phyloP scores from a whole-genome alignment of 2,888 invertebrate genomes.

The Acutogordius australiensis region DNA sequence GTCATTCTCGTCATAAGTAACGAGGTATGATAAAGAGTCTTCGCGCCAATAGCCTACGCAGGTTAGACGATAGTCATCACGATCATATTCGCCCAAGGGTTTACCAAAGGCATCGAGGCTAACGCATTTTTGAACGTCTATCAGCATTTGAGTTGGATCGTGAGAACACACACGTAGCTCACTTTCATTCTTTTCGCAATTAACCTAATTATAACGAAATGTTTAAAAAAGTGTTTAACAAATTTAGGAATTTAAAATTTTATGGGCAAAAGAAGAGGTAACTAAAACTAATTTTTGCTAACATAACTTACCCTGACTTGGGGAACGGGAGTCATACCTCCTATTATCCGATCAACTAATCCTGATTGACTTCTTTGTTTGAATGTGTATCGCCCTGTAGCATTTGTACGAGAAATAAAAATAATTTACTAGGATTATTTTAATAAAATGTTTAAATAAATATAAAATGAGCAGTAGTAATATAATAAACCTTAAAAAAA shows the following conservation, averaged over 20 bases:
- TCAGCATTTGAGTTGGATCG: conserved; percentile 65
- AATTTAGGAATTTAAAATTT: background rate
- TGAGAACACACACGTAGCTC: conserved; percentile 80
- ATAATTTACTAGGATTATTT: too few species aligned
- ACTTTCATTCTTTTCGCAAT: conserved; percentile 67
- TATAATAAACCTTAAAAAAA: too few species aligned
- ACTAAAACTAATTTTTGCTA: background rate
- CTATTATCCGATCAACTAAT: conserved; percentile 70
- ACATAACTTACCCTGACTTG: conserved; percentile 31
- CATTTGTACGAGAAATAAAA: too few species aligned
- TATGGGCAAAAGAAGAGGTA: too few species aligned
- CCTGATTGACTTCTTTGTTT: conserved; percentile 58
- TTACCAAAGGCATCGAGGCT: conserved; percentile 78
- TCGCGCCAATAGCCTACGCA: conserved; percentile 95
- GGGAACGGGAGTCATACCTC: conserved; percentile 71
- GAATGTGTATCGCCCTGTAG: conserved; percentile 82
- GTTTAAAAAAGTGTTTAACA: background rate
- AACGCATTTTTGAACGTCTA: conserved; percentile 77
- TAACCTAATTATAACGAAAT: conserved; percentile 41
- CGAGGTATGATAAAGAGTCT: conserved; percentile 71
- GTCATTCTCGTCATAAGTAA: conserved; percentile 79
- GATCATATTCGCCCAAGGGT: conserved; percentile 41
- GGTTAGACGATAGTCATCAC: conserved; percentile 77
- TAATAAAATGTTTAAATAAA: too few species aligned
- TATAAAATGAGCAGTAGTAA: too few species aligned